Evolutionary conservation across 1,140 invertebrate genomes (phyloP).

Genomic region (Latrodectus geometricus): DNA sequence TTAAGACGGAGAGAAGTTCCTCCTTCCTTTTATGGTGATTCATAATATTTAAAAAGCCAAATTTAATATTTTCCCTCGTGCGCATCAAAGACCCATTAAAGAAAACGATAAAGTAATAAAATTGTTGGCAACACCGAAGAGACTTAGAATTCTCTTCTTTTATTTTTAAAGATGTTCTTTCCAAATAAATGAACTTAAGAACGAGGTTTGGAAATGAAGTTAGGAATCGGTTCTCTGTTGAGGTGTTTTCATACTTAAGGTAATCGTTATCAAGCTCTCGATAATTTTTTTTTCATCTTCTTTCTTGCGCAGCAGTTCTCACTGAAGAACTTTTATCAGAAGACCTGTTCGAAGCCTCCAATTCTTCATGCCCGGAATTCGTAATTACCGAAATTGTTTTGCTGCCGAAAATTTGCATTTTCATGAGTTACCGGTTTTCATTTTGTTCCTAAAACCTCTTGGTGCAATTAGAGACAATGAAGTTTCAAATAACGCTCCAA

Average conservation of each 20-base stretch:
- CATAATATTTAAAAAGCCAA: conserved; percentile 52
- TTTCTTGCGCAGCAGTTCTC: neutral
- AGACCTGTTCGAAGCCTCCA: conserved; percentile 5
- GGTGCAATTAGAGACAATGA: conserved; percentile 58
- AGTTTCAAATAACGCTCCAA: conserved; percentile 33
- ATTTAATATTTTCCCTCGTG: conserved; percentile 34
- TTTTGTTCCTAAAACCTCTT: conserved; percentile 48
- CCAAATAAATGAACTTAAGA: conserved; percentile 59
- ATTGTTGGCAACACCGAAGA: conserved; percentile 18
- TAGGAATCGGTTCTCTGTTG: conserved; percentile 24
- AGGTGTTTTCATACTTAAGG: conserved; percentile 35
- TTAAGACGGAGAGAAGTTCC: conserved; percentile 14
- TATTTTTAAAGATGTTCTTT: conserved; percentile 48
- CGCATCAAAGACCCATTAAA: conserved; percentile 38
- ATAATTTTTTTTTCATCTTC: conserved; percentile 10
- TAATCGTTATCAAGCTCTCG: conserved; percentile 55
- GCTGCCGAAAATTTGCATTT: conserved; percentile 52
- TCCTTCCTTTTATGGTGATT: conserved; percentile 24
- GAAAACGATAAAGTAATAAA: conserved; percentile 51
- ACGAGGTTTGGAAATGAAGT: conserved; percentile 52
- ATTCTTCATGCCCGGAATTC: conserved; percentile 56
- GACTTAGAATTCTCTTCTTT: conserved; percentile 5
- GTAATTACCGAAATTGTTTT: conserved; percentile 61
- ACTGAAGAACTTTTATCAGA: conserved; percentile 35
- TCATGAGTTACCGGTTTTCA: conserved; percentile 55